Base-by-base conservation (phyloP, 2,888 invertebrate species). In the Zeuzera pyrina region DNA sequence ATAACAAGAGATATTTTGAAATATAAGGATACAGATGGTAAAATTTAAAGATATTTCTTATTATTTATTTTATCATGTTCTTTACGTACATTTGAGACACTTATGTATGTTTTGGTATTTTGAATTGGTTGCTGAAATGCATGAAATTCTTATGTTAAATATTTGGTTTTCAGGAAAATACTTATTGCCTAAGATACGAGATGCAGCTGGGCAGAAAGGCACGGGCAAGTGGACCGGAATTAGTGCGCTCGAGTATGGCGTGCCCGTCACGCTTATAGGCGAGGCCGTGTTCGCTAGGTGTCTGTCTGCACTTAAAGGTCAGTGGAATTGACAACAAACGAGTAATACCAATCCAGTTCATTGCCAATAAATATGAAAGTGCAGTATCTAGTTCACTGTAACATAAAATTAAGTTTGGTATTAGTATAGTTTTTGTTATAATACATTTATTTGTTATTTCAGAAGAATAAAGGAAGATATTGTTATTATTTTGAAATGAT, bases 171-270 rank as follows among this genome's bases (percentile, higher is more conserved):
- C 49, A 89, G 89, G 89, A 21, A 78, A 89, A 36, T 89, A 89
- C 52, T 77, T 98, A 27, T 77, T 99, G 39, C 94, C 95, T 21
- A 92, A 97, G 69, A 99, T 99, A 47, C 87, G 92, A 4, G 99
- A 99, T 67, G 89, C 95, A 0, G 99, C 99, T 3, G 98, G 98
- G 0, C 94, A 98, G 83, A 99, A 99, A 73, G 99, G 99, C 30
- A 99, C 99, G 0, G 99, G 99, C 34, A 99, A 99, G 71, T 99
- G 99, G 99, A 99, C 99, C 0, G 98, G 96, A 0, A 95, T 98
- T 48, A 89, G 97, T 2, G 96, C 98, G 0, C 79, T 99, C 13
- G 97, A 99, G 55, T 97, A 95, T 56, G 98, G 98, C 5, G 90
- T 96, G 8, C 99, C 99, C 0, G 97, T 99, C 8, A 99, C 99